These are phyloP conservation scores for Cathartes aura DNA, from an alignment of 2,113 vertebrate genomes.

Conservation along the genomic window DNA sequence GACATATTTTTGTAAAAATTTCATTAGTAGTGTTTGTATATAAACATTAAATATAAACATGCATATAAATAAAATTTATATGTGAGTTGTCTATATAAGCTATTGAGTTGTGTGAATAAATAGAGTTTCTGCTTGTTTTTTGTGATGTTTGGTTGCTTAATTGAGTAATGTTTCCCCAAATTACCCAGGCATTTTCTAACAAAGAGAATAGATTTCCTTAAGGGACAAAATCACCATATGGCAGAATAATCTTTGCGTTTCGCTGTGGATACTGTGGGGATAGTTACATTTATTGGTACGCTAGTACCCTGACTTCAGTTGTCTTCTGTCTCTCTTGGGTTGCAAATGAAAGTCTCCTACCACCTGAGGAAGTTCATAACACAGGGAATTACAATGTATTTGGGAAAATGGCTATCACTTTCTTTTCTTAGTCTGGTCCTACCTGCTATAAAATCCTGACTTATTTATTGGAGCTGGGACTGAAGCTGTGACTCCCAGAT, in stretches of 20 bases:
- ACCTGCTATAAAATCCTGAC: background rate
- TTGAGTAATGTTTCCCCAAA: background rate
- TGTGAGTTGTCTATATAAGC: background rate
- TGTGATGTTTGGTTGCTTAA: background rate
- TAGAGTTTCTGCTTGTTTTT: rapidly evolving
- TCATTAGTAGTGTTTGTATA: background rate
- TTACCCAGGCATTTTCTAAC: background rate
- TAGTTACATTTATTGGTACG: background rate
- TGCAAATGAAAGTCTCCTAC: background rate
- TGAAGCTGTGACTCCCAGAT: background rate
- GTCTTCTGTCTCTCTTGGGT: background rate
- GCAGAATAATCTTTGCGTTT: background rate
- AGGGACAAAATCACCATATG: background rate
- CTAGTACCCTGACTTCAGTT: background rate
- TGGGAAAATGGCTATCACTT: background rate
- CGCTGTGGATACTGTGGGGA: background rate
- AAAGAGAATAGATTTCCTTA: background rate
- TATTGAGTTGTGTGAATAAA: background rate
- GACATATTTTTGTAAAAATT: no score
- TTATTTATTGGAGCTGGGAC: background rate
- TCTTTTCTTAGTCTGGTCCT: background rate
- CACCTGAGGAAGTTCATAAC: background rate
- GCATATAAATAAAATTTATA: background rate
- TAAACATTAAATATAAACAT: background rate
- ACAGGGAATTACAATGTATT: background rate